These are phyloP conservation scores for Polymixis lichenea DNA, from an alignment of 2,888 invertebrate genomes.

Conservation along the genomic window DNA sequence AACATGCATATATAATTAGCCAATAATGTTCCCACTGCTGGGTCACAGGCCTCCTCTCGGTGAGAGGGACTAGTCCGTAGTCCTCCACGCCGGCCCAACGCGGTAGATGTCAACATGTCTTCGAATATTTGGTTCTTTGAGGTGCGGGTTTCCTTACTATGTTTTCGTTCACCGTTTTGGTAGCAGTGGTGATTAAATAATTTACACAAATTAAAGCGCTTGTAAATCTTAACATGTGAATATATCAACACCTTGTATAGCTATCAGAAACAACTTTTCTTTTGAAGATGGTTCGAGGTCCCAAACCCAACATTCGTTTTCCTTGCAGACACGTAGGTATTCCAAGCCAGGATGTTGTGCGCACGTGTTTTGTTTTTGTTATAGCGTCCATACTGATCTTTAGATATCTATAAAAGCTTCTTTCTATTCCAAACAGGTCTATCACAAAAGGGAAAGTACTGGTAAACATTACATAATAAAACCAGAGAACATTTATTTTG, in stretches of 20 bases:
- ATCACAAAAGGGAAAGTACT: slow-evolving; percentile 35
- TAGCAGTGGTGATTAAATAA: no score
- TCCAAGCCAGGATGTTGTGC: slow-evolving; percentile 25
- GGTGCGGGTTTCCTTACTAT: no score
- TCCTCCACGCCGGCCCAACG: no score
- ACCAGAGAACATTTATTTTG: slow-evolving; percentile 1
- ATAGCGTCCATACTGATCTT: slow-evolving; percentile 20
- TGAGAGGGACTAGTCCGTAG: no score
- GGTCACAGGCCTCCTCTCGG: no score
- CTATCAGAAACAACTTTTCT: neutral
- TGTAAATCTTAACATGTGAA: no score
- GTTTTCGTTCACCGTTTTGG: no score
- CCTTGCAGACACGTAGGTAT: slow-evolving; percentile 4
- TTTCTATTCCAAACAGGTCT: slow-evolving; percentile 46
- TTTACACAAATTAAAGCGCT: no score
- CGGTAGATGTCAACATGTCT: no score
- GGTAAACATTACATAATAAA: slow-evolving; percentile 6
- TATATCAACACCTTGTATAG: neutral
- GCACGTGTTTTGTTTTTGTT: slow-evolving; percentile 35
- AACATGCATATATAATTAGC: no score
- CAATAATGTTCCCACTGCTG: no score
- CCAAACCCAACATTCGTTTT: neutral
- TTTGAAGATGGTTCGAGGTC: neutral
- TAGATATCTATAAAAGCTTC: slow-evolving; percentile 10
- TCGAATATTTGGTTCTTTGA: no score